Evolutionary conservation across 1,140 invertebrate species (phyloP).

Genomic region (Tribolium madens): DNA sequence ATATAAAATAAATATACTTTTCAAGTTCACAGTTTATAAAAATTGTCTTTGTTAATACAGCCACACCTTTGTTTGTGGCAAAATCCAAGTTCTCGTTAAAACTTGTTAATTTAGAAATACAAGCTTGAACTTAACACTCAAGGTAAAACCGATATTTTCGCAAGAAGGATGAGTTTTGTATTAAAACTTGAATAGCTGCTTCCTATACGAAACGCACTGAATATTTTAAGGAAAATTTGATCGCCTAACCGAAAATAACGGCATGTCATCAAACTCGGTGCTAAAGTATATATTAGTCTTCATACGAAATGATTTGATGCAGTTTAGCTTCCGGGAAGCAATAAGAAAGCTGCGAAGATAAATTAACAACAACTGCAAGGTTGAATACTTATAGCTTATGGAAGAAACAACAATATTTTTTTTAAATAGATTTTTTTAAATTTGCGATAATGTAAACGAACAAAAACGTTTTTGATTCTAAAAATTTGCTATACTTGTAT

Average conservation of each 20-base stretch:
- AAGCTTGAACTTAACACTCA: no score
- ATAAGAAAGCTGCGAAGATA: no score
- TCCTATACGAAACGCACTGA: not conserved
- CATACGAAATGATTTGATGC: not conserved
- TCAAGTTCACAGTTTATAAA: constrained; percentile 21
- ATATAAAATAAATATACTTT: constrained; percentile 34
- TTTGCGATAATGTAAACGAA: no score
- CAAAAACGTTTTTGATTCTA: no score
- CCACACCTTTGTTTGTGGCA: no score
- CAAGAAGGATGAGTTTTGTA: not conserved
- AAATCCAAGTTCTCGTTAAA: not conserved
- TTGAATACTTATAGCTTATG: no score
- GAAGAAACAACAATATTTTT: no score
- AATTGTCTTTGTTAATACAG: constrained; percentile 25
- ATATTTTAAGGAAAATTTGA: constrained; percentile 10
- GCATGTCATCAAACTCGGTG: constrained; percentile 13
- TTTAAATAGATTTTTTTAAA: no score
- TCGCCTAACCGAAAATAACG: constrained; percentile 25
- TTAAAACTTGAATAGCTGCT: constrained; percentile 28
- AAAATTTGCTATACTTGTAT: no score
- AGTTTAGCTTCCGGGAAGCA: not conserved
- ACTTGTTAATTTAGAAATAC: not conserved
- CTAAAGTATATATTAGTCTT: constrained; percentile 25
- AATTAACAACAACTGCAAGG: no score
- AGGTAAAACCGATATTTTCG: not conserved